These are phyloP conservation scores for Drosophila albomicans DNA, from an alignment of 1,140 invertebrate species.

Conservation along the genomic window DNA sequence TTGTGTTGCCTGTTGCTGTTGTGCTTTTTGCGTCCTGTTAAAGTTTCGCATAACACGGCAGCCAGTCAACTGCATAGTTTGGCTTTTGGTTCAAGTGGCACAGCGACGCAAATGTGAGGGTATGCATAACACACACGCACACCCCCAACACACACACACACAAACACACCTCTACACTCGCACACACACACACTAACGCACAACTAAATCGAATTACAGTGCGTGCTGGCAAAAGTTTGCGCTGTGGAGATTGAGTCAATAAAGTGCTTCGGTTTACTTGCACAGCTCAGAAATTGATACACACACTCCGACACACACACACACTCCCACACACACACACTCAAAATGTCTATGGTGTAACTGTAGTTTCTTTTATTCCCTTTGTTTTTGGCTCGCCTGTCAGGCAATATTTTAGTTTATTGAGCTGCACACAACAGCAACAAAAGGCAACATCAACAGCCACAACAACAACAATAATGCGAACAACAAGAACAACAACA, in stretches of 20 bases:
- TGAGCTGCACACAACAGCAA: slow-evolving; percentile 25
- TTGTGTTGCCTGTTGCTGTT: slow-evolving; percentile 28
- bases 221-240: slow-evolving; percentile 67
- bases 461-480: slow-evolving; percentile 8
- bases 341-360: not conserved
- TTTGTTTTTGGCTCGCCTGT: slow-evolving; percentile 28
- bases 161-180: too few relatives aligned
- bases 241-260: slow-evolving; percentile 77
- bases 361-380: slow-evolving; percentile 18
- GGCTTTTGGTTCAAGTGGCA: slow-evolving; percentile 58
- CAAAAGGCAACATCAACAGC: slow-evolving; percentile 18
- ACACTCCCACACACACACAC: slow-evolving; percentile 10
- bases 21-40: slow-evolving; percentile 53
- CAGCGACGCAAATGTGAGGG: slow-evolving; percentile 42
- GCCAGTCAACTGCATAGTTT: slow-evolving; percentile 74
- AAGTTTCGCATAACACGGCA: slow-evolving; percentile 64
- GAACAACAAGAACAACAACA: not conserved
- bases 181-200: slow-evolving; percentile 41
- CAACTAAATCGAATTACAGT: slow-evolving; percentile 71
- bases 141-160: slow-evolving; percentile 25
- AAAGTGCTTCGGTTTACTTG: slow-evolving; percentile 65
- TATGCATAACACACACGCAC: slow-evolving; percentile 60
- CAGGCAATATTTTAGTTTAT: slow-evolving; percentile 55
- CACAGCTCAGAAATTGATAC: slow-evolving; percentile 70
- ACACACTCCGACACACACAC: slow-evolving; percentile 35